Percentiles rank a stretch among this genome's conserved stretches.
phyloP scores from a whole-genome alignment of 1,140 invertebrate genomes.

The Tenebrio molitor region DNA sequence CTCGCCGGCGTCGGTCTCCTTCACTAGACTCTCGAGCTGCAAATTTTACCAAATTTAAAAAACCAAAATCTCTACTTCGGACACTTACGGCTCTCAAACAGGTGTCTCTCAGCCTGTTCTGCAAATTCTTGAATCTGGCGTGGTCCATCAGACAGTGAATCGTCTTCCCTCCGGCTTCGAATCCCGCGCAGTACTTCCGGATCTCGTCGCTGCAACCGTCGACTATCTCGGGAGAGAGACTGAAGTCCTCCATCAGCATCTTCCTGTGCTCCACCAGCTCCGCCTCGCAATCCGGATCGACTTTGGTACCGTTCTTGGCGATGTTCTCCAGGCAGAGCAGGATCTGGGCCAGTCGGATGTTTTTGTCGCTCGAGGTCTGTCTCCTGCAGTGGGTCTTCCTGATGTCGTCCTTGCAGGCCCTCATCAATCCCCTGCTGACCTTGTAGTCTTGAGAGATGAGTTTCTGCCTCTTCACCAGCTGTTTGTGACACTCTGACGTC shows the following conservation, averaged over 20 bases:
- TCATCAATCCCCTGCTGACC: conserved; percentile 88
- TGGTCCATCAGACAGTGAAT: conserved; percentile 97
- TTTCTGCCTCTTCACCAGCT: conserved; percentile 87
- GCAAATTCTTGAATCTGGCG: conserved; percentile 74
- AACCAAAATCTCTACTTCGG: no score
- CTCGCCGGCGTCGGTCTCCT: conserved; percentile 86
- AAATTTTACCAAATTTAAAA: conserved; percentile 52
- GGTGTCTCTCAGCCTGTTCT: conserved; percentile 73
- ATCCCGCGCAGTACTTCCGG: conserved; percentile 73
- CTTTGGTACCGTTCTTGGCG: conserved; percentile 80
- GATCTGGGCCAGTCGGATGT: conserved; percentile 89
- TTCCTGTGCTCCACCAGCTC: conserved; percentile 93
- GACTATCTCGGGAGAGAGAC: conserved; percentile 92
- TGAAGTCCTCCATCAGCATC: conserved; percentile 93
- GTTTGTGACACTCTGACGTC: conserved; percentile 83
- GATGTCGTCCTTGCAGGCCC: conserved; percentile 93
- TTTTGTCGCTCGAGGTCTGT: conserved; percentile 83
- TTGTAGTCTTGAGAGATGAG: conserved; percentile 93
- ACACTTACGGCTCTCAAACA: conserved; percentile 78
- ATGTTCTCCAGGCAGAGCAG: conserved; percentile 93
- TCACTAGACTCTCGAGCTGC: conserved; percentile 83
- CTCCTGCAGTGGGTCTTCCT: conserved; percentile 82
- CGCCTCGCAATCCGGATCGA: conserved; percentile 81
- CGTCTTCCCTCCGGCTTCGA: conserved; percentile 87
- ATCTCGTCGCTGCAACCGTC: conserved; percentile 91